These are phyloP conservation scores for Drosophila ambigua DNA, from an alignment of 1,140 invertebrate species.

Conservation along the genomic window DNA sequence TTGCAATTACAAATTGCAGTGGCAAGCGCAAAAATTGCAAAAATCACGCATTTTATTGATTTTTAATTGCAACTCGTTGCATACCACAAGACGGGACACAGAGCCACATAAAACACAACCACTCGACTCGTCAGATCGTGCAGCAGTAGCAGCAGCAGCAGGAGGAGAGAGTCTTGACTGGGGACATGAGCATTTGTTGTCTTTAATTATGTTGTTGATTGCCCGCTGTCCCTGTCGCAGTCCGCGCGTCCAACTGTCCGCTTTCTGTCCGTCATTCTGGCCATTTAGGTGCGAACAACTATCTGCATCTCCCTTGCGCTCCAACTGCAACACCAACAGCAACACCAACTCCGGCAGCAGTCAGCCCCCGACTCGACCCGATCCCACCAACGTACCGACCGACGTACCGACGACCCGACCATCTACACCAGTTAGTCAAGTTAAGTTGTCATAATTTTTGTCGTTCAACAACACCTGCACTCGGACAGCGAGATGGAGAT, in stretches of 20 bases:
- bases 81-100: conserved; percentile 48
- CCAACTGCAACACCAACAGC: not conserved
- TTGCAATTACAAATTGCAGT: conserved; percentile 80
- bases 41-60: conserved; percentile 83
- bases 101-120: conserved; percentile 14
- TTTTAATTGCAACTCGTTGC: conserved; percentile 81
- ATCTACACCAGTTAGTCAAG: conserved; percentile 74
- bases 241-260: conserved; percentile 15
- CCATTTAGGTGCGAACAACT: conserved; percentile 66
- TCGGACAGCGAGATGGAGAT: too few species aligned
- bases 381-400: not conserved
- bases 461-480: conserved; percentile 64
- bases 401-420: not conserved
- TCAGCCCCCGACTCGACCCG: conserved; percentile 1
- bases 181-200: conserved; percentile 74
- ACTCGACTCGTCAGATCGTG: conserved; percentile 19
- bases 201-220: conserved; percentile 82
- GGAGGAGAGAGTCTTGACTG: conserved; percentile 4
- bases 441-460: conserved; percentile 82
- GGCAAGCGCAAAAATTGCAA: conserved; percentile 73
- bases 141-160: conserved; percentile 4
- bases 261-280: conserved; percentile 47
- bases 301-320: conserved; percentile 25
- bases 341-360: not conserved
- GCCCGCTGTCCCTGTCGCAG: conserved; percentile 38